phyloP scores from a whole-genome alignment of 2,113 vertebrate genomes.

The Antechinus flavipes region DNA sequence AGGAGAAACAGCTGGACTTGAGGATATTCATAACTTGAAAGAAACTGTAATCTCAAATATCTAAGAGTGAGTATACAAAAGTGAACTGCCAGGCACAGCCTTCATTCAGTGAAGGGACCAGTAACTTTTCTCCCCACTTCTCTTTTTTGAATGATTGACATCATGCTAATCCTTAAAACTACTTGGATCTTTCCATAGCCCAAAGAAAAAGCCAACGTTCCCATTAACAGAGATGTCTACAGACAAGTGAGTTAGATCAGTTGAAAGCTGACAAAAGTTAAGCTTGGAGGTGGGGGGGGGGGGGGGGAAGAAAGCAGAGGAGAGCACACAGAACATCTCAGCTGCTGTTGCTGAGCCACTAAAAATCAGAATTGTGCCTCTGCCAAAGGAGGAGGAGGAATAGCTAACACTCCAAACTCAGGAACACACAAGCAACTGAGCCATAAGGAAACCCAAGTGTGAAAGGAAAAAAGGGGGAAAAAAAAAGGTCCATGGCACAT shows the following conservation, averaged over 20 bases:
- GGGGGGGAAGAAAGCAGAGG: conserved; percentile 15
- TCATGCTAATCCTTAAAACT: conserved; percentile 34
- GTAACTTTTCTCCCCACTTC: neutral
- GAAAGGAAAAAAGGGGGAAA: conserved; percentile 39
- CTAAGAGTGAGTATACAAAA: neutral
- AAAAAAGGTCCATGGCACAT: conserved; percentile 59
- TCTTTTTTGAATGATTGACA: conserved; percentile 50
- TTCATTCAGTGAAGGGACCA: conserved; percentile 29
- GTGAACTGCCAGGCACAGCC: conserved; percentile 40
- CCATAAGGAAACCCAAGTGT: conserved; percentile 62
- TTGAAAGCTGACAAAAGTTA: conserved; percentile 66
- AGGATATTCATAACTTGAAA: conserved; percentile 39
- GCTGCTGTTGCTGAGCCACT: conserved; percentile 74
- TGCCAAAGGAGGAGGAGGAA: conserved; percentile 83
- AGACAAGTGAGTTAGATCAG: conserved; percentile 51
- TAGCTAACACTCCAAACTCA: conserved; percentile 78
- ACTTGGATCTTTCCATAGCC: conserved; percentile 57
- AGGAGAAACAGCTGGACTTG: conserved; percentile 56
- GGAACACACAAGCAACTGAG: conserved; percentile 84
- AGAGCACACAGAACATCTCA: conserved; percentile 66
- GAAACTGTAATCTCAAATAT: conserved; percentile 58
- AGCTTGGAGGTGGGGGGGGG: neutral
- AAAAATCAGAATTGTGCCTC: conserved; percentile 69
- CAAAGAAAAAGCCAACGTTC: conserved; percentile 61
- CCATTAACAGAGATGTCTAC: conserved; percentile 69